Base-by-base conservation (phyloP, 2,888 invertebrate species). In the Drosophila buzzatii region DNA sequence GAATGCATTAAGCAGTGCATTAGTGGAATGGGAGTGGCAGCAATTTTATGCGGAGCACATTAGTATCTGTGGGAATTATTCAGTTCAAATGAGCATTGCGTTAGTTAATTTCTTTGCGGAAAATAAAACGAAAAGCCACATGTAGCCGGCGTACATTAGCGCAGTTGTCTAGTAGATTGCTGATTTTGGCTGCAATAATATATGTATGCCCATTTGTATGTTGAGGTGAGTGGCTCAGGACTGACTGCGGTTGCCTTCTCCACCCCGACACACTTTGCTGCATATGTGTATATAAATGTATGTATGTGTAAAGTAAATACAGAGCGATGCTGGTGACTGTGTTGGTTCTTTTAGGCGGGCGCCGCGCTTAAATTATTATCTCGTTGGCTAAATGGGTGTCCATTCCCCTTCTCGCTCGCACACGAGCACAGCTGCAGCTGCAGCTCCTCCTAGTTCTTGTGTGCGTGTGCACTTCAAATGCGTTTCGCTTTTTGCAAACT, bases 301-400 rank as follows among this genome's bases (percentile, higher is more conserved):
- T 12, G 12, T 6, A 18, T 18, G 23, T 37, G 5, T 37, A 31
- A 10, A 31, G 20, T n/a, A 53, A 45, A 53, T 23, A 37, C 5
- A 39, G 45, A 12, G 49, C 49, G 31, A 49, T 45, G 45, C 35
- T 58, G 35, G 14, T 23, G 45, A 41, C 53, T 10, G 27, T 61
- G 39, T 8, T 47, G 41, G 42, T 74, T n/a, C 37, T 33, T 55
- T 55, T 51, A 10, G 51, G 14, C 58, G 66, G 62, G 59, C 42
- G 47, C 59, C 57, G 67, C 80, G 73, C 70, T 76, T 81, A 87
- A 85, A 85, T 76, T 73, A 81, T 87, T 76, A 85, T 85, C 78
- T 70, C 42, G 55, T 56, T 69, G 70, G 67, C 65, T 73, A 65
- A 73, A 71, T 73, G 69, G 57, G 55, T 35, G 47, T 49, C 10